Percentiles rank a stretch among this genome's conserved stretches.
These are phyloP conservation scores for Leucoraja ocellata DNA, from an alignment of 2,797 vertebrate species.

Conservation along the genomic window DNA sequence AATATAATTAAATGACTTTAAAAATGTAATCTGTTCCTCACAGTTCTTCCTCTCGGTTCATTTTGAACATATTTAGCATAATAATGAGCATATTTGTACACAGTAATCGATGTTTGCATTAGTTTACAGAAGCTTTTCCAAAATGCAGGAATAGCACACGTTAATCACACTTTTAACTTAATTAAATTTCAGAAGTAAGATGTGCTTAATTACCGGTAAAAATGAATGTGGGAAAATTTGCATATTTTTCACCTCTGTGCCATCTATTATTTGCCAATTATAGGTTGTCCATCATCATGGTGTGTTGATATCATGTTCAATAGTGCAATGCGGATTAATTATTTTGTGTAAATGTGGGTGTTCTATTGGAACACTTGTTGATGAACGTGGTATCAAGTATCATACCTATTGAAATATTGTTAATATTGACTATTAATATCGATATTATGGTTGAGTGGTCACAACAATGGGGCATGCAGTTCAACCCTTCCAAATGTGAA, in stretches of 20 bases:
- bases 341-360: neutral
- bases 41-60: neutral
- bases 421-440: too few species aligned
- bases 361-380: neutral
- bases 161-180: neutral
- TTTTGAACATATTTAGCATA: neutral
- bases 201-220: neutral
- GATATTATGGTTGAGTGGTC: too few species aligned
- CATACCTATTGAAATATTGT: too few species aligned
- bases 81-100: neutral
- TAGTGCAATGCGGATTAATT: neutral
- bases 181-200: neutral
- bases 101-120: neutral
- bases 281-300: neutral
- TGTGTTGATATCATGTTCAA: neutral
- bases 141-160: neutral
- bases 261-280: neutral
- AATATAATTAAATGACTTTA: too few species aligned
- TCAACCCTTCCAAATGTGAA: too few species aligned
- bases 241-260: neutral
- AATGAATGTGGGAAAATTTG: neutral
- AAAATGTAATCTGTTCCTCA: neutral
- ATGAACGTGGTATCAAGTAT: neutral
- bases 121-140: neutral
- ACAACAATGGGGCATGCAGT: too few species aligned